A percentile compares a stretch with the other conserved stretches of the same genome.
These are phyloP conservation scores for Orientallactaga sibirica DNA, from an alignment of 2,797 vertebrate species.

Conservation along the genomic window DNA sequence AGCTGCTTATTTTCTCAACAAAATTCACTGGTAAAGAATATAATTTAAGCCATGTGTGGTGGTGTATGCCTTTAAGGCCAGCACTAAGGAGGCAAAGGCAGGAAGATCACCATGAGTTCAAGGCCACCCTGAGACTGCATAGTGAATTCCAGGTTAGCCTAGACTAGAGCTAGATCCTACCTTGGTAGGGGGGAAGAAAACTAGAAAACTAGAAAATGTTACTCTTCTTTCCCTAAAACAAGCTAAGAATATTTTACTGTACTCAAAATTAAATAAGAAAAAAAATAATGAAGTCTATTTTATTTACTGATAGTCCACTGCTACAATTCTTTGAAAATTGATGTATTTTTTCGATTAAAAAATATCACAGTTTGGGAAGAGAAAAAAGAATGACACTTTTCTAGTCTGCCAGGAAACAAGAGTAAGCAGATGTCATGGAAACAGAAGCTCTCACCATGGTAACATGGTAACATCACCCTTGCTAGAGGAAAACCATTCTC, in stretches of 20 bases:
- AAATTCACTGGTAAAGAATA: slow-evolving; percentile 50
- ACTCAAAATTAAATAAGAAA: slow-evolving; percentile 65
- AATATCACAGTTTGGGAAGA: slow-evolving; percentile 71
- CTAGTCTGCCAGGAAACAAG: slow-evolving; percentile 84
- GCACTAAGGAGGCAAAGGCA: too few species aligned
- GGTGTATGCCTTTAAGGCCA: too few species aligned
- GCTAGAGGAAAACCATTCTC: slow-evolving; percentile 81
- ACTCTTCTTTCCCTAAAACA: slow-evolving; percentile 52
- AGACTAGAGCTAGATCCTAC: too few species aligned
- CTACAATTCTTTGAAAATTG: slow-evolving; percentile 72
- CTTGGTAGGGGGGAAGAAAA: neutral
- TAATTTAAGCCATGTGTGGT: slow-evolving; percentile 51
- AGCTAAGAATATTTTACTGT: slow-evolving; percentile 62
- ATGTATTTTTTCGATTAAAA: slow-evolving; percentile 64
- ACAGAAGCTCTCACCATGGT: slow-evolving; percentile 90
- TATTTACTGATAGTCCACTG: slow-evolving; percentile 58
- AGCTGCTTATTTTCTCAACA: slow-evolving; percentile 64
- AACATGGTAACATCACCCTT: slow-evolving; percentile 89
- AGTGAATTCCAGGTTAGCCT: too few species aligned
- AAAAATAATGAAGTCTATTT: slow-evolving; percentile 62
- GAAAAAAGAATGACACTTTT: slow-evolving; percentile 74
- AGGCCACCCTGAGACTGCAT: too few species aligned
- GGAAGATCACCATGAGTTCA: too few species aligned
- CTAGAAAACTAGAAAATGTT: slow-evolving; percentile 55
- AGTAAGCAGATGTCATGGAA: slow-evolving; percentile 90